Evolutionary conservation across 2,113 vertebrate species (phyloP).

Genomic region (Eclectus roratus): DNA sequence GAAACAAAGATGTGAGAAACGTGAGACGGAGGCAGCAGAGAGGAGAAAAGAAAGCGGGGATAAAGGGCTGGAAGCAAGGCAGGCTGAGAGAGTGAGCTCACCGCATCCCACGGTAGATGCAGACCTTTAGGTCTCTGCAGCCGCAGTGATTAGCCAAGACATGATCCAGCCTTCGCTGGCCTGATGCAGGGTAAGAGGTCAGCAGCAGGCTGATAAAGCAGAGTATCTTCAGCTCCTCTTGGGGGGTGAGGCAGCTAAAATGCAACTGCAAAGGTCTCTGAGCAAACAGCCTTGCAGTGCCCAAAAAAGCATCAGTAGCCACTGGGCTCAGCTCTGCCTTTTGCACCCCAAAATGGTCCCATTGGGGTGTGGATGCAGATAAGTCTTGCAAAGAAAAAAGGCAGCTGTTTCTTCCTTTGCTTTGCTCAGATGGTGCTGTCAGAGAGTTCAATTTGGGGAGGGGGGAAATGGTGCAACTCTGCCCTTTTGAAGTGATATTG

Average conservation of each 20-base stretch:
- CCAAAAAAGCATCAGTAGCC: fast-evolving
- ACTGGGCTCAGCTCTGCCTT: fast-evolving
- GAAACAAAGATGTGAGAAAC: neutral
- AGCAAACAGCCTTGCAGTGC: neutral
- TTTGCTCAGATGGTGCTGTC: neutral
- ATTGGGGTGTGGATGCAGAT: fast-evolving
- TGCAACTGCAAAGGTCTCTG: fast-evolving
- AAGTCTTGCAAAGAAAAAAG: neutral
- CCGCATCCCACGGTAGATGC: neutral
- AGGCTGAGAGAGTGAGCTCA: neutral
- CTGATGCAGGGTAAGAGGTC: slow-evolving; percentile 32
- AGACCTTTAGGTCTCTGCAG: slow-evolving; percentile 9
- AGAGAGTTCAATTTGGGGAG: neutral
- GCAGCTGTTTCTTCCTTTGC: neutral
- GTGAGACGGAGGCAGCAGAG: neutral
- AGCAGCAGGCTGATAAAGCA: slow-evolving; percentile 33
- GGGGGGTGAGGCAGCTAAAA: neutral
- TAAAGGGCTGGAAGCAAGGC: neutral
- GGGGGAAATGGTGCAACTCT: neutral
- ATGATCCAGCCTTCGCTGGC: slow-evolving; percentile 22
- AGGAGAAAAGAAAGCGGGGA: neutral
- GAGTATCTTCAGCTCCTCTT: neutral
- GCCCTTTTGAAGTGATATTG: neutral
- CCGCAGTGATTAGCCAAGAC: slow-evolving; percentile 17
- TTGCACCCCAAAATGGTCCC: fast-evolving